Conservation (phyloP, 2,888 invertebrate genomes). For the Chrysotoxum bicinctum region DNA sequence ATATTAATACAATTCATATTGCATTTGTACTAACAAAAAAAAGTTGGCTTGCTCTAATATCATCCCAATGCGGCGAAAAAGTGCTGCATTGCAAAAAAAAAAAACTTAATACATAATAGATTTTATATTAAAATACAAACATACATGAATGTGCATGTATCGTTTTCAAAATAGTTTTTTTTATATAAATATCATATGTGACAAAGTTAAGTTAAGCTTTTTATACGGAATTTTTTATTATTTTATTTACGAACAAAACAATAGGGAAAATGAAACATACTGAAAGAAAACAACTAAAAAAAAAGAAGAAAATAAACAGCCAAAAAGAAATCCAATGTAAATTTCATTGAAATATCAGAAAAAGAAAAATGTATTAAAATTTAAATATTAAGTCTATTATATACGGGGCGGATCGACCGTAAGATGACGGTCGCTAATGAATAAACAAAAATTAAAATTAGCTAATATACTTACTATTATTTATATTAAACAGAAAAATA, state of each 20-base stretch:
- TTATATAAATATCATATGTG: conserved; percentile 36
- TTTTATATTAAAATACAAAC: conserved; percentile 63
- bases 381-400: conserved; percentile 68
- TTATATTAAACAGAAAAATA: conserved; percentile 60
- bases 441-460: conserved; percentile 47
- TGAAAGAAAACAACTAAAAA: conserved; percentile 16
- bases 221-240: conserved; percentile 63
- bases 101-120: conserved; percentile 63
- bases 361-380: conserved; percentile 56
- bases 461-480: conserved; percentile 71
- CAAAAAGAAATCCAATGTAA: conserved; percentile 66
- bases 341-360: conserved; percentile 68
- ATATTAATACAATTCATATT: conserved; percentile 68
- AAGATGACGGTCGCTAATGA: conserved; percentile 33
- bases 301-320: conserved; percentile 36
- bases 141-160: conserved; percentile 65
- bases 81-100: conserved; percentile 46
- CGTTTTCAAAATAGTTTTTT: conserved; percentile 43
- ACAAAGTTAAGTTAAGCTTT: conserved; percentile 67
- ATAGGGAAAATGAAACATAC: conserved; percentile 39
- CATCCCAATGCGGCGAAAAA: conserved; percentile 52
- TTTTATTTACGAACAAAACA: conserved; percentile 32
- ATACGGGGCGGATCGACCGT: conserved; percentile 10
- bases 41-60: conserved; percentile 57
- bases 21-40: conserved; percentile 67